Percentiles rank a stretch among this genome's conserved stretches.
Conservation (phyloP, 2,113 vertebrate genomes). For the Aspidoscelis tigris region DNA sequence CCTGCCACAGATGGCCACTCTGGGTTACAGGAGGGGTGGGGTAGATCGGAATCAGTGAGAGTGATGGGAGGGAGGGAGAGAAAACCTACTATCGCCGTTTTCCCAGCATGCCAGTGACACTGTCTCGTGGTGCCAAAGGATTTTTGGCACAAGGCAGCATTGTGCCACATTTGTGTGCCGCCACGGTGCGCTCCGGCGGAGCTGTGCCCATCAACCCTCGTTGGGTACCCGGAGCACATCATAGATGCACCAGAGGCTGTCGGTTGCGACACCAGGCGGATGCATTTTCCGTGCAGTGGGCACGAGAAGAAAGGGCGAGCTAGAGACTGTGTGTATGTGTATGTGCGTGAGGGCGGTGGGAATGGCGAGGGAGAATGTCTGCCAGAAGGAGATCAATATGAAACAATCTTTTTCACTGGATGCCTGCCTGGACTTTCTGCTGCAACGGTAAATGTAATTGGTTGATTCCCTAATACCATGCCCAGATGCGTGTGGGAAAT, state of each 20-base stretch:
- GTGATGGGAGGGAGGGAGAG: not conserved
- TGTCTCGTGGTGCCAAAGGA: slow-evolving; percentile 11
- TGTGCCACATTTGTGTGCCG: not conserved
- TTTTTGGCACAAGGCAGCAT: slow-evolving; percentile 11
- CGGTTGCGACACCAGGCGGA: slow-evolving; percentile 25
- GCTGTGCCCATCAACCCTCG: not conserved
- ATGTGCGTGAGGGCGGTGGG: not conserved
- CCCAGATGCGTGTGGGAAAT: slow-evolving; percentile 78
- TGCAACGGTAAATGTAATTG: slow-evolving; percentile 77
- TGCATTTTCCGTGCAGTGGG: slow-evolving; percentile 70
- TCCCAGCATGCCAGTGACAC: not conserved
- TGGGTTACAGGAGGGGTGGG: not conserved
- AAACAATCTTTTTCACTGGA: slow-evolving; percentile 55
- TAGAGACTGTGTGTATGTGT: not conserved
- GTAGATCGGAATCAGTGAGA: not conserved
- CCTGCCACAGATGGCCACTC: slow-evolving; percentile 22
- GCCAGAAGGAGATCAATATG: slow-evolving; percentile 55
- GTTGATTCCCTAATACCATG: slow-evolving; percentile 67
- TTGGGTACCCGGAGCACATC: slow-evolving; percentile 15
- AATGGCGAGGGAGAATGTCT: slow-evolving; percentile 65
- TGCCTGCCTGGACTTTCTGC: slow-evolving; percentile 26
- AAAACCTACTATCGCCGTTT: too few species aligned
- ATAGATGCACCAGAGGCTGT: slow-evolving; percentile 10
- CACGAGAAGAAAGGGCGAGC: slow-evolving; percentile 20
- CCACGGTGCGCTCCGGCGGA: not conserved